Evolutionary conservation across 2,113 vertebrate genomes (phyloP).

Genomic region (Drymodes brunneopygia): DNA sequence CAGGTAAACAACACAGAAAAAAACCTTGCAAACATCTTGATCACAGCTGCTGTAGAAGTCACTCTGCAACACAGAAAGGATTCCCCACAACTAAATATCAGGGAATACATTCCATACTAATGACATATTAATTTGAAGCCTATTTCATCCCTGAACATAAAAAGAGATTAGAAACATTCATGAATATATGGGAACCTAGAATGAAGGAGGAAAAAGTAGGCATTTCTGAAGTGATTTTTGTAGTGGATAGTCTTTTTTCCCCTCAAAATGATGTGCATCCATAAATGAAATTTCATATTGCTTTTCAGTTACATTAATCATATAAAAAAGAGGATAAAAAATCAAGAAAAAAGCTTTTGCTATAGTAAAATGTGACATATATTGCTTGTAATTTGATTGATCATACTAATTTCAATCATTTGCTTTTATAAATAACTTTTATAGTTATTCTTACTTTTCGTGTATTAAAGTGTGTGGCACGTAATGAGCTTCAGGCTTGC

Average conservation of each 20-base stretch:
- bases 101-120: slow-evolving; percentile 62
- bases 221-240: neutral
- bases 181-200: neutral
- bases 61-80: slow-evolving; percentile 28
- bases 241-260: neutral
- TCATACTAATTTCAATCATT: neutral
- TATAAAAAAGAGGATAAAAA: neutral
- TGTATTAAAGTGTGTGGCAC: neutral
- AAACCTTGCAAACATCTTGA: slow-evolving; percentile 56
- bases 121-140: slow-evolving; percentile 49
- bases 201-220: neutral
- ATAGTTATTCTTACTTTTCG: neutral
- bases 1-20: slow-evolving; percentile 45
- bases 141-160: slow-evolving; percentile 30
- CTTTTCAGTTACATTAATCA: neutral
- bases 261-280: neutral
- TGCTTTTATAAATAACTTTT: neutral
- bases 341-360: neutral
- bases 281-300: neutral
- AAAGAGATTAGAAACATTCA: slow-evolving; percentile 57
- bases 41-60: slow-evolving; percentile 43
- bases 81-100: slow-evolving; percentile 49
- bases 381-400: neutral
- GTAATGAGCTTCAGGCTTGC: neutral
- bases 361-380: neutral